phyloP scores from a whole-genome alignment of 2,113 vertebrate species.

The Nesogale talazaci region DNA sequence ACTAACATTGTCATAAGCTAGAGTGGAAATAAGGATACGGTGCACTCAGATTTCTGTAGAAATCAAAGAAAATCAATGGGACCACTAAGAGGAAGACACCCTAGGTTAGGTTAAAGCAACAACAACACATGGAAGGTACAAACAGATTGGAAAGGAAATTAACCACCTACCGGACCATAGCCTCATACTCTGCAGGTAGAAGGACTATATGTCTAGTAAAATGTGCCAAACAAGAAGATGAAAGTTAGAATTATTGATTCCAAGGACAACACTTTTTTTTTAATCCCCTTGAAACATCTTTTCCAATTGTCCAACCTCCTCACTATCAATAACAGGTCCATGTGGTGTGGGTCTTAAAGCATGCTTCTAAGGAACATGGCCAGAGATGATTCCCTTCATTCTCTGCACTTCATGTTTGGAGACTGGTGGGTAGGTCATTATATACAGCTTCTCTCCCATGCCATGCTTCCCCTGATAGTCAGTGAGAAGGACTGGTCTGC shows the following conservation, averaged over 20 bases:
- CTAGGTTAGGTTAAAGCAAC: neutral
- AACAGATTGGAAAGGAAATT: neutral
- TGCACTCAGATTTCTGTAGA: too few relatives aligned
- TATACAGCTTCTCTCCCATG: neutral
- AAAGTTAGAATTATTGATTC: neutral
- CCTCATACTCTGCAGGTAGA: neutral
- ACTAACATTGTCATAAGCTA: neutral
- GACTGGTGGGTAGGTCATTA: neutral
- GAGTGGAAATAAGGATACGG: neutral
- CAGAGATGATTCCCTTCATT: neutral
- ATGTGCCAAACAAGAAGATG: neutral
- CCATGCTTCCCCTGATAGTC: neutral
- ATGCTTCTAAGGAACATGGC: neutral
- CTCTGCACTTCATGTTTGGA: neutral
- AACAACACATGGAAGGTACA: neutral
- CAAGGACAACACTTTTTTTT: neutral
- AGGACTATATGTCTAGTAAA: neutral
- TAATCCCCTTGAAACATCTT: neutral
- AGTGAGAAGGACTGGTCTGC: neutral
- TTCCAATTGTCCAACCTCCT: neutral
- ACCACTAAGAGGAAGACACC: too few relatives aligned
- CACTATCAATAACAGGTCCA: neutral
- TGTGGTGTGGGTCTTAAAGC: neutral
- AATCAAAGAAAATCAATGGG: too few relatives aligned
- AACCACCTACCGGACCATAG: neutral